Evolutionary conservation across 1,140 invertebrate species (phyloP), one percentile per base, ranked within the genome.

Genomic region (Gonioctena quinquepunctata): DNA sequence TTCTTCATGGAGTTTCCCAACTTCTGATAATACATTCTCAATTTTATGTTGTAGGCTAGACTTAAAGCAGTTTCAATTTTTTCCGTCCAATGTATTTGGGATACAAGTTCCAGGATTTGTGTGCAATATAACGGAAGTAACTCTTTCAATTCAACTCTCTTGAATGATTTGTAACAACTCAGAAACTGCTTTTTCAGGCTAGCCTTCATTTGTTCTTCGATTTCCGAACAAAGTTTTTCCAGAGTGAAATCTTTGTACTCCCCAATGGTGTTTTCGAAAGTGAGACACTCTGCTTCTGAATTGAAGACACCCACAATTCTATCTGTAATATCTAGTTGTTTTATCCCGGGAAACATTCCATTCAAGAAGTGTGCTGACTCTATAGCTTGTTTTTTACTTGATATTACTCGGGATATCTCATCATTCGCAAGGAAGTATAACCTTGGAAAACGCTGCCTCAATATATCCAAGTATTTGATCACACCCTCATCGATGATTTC

Each of bases 351-450:
- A 96, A 85, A 83, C 63, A 70, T 27, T 87, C 87, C 68, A 89
- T 90, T 22, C 90, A 91, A 54, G 42, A 72, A 72, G 7, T 54
- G 19, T 59, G 23, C 18, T 18, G 52, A 21, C 8, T 56, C 56
- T 91, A 26, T 95, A 85, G 92, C 0, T 93, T 92, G 88, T 23
- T 89, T 78, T 0, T 91, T 93, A 84, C 94, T 95, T 0, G 92
- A 1, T 94, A 96, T 56, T 96, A 84, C 78, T 96, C 96, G 83
- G 96, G 97, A 85, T 88, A 98, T 92, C 85, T 97, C 96, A 77
- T 96, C 93, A 80, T 97, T 96, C 5, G 95, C 96, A 42, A 98
- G 84, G 77, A 97, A 97, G 84, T 96, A 97, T 80, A 98, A 95
- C 80, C 95, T 87, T 0, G 95, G 91, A 81, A 96, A 97, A 80